Evolutionary conservation across 2,888 invertebrate species (phyloP).

Genomic region (Chalcosyrphus nemorum): DNA sequence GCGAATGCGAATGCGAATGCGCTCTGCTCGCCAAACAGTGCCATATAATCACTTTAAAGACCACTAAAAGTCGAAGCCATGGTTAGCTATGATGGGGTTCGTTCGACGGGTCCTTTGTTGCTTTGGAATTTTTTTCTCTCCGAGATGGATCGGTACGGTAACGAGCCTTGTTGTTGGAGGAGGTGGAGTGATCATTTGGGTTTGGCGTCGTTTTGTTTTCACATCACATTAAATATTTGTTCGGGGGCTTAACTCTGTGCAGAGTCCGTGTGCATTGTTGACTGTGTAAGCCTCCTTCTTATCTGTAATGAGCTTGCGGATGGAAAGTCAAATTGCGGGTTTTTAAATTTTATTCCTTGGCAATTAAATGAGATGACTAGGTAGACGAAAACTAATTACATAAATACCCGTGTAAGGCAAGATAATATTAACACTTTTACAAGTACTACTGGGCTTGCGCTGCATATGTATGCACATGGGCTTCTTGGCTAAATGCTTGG

Average conservation of each 20-base stretch:
- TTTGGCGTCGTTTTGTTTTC: not conserved
- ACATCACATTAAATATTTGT: constrained; percentile 14
- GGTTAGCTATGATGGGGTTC: constrained; percentile 23
- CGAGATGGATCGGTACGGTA: constrained; percentile 54
- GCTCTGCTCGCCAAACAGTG: constrained; percentile 57
- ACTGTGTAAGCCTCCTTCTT: not conserved
- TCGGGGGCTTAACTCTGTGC: not conserved
- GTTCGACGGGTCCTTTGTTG: constrained; percentile 18
- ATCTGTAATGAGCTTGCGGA: not conserved
- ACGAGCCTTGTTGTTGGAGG: constrained; percentile 40
- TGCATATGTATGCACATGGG: not conserved
- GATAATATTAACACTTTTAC: not conserved
- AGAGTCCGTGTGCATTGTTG: not conserved
- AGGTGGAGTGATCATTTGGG: not conserved
- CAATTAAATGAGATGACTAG: not conserved
- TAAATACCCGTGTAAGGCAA: not conserved
- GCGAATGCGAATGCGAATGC: constrained; percentile 53
- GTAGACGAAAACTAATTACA: not conserved
- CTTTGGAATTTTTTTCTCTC: constrained; percentile 23
- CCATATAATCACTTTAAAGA: constrained; percentile 70
- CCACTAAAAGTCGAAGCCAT: constrained; percentile 63
- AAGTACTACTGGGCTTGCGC: not conserved
- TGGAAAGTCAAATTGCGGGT: not conserved
- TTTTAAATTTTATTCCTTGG: not conserved
- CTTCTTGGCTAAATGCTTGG: too few species aligned